Evolutionary conservation across 2,888 invertebrate species (phyloP), one percentile per base, ranked within the genome.

Genomic region (Pterobdella sp.): DNA sequence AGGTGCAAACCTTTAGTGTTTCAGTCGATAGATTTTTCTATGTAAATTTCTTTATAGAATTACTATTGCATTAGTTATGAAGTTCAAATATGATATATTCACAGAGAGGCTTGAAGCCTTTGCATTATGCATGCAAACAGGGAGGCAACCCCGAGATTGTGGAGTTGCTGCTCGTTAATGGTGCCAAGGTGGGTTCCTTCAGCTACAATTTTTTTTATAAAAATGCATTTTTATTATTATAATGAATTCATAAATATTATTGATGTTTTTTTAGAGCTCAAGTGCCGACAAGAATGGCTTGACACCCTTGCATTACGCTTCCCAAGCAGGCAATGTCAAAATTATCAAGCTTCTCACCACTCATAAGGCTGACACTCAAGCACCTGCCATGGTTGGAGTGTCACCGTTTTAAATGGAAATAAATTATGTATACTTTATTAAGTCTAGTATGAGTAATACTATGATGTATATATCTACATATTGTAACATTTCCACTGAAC

Each of bases 251-350:
- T n/a, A n/a, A n/a, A n/a, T n/a, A n/a, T n/a, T n/a, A n/a, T n/a
- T n/a, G n/a, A n/a, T n/a, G n/a, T n/a, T n/a, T n/a, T 26, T 56
- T 22, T 26, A 56, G 60, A 56, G 60, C 60, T 56, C 10, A 22
- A 26, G 97, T 97, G 82, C 96, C 98, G 78, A 97, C 97, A 56
- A 84, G 83, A 86, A 87, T 80, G 97, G 97, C 76, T 97, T 98
- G 84, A 97, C 97, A 0, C 97, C 98, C 0, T 86, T 99, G 31
- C 98, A 99, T 85, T 87, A 99, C 79, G 95, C 98, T 63, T 92
- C 96, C 70, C 98, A 98, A 86, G 96, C 98, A 82, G 97, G 96
- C 22, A 94, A 97, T 82, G 88, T 95, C 80, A 81, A 82, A 76
- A 83, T 98, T 68, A 95, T 96, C 52, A 66, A 35, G n/a, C 35